phyloP scores from a whole-genome alignment of 1,140 invertebrate species.

The Adoxophyes honmai region DNA sequence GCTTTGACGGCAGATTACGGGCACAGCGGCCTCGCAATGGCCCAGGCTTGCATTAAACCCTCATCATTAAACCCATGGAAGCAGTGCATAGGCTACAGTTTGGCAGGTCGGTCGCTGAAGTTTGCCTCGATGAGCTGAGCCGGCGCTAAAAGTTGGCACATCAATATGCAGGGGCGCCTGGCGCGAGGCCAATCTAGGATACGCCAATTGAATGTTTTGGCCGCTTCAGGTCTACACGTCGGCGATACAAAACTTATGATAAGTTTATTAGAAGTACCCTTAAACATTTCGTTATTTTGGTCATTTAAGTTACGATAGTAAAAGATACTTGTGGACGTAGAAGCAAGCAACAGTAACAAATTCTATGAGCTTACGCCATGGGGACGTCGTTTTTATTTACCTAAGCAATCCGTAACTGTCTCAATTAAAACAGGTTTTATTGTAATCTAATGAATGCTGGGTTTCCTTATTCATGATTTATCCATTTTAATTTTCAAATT shows the following conservation, averaged over 20 bases:
- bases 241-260: slow-evolving; percentile 38
- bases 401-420: no score
- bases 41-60: slow-evolving; percentile 13
- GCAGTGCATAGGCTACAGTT: slow-evolving; percentile 39
- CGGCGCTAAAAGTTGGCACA: slow-evolving; percentile 53
- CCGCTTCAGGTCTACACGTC: slow-evolving; percentile 31
- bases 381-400: no score
- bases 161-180: slow-evolving; percentile 52
- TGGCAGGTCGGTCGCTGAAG: slow-evolving; percentile 41
- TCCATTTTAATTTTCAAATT: no score
- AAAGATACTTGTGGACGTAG: no score
- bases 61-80: slow-evolving; percentile 45
- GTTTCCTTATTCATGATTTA: no score
- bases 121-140: slow-evolving; percentile 46
- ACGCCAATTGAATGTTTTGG: slow-evolving; percentile 59
- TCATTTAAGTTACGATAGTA: no score
- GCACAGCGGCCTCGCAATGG: not conserved
- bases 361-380: no score
- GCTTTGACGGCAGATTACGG: no score
- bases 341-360: no score
- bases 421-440: no score
- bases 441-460: no score
- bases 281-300: no score
- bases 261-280: slow-evolving; percentile 32
- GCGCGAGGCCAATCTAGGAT: slow-evolving; percentile 44